phyloP scores from a whole-genome alignment of 2,113 vertebrate species.

The Centrocercus urophasianus region DNA sequence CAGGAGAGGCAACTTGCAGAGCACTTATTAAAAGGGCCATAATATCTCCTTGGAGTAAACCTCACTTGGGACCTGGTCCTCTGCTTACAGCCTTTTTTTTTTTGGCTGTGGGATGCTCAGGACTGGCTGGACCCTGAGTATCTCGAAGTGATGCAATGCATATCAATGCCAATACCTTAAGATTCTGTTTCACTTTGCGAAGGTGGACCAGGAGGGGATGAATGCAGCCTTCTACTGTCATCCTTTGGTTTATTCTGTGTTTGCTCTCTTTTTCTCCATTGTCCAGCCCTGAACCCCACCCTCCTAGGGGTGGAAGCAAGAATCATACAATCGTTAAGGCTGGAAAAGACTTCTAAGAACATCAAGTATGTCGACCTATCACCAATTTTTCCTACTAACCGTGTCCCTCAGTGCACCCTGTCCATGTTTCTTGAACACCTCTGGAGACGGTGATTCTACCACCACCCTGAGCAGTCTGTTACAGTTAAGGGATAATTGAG shows the following conservation, averaged over 20 bases:
- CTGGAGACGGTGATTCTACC: too few species aligned
- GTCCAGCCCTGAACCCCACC: not conserved
- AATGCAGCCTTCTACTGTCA: not conserved
- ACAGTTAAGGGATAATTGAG: not conserved
- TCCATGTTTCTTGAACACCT: too few species aligned
- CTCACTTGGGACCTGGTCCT: not conserved
- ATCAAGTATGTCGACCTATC: too few species aligned
- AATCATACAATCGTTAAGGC: too few species aligned
- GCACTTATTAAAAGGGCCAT: not conserved
- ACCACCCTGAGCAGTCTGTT: too few species aligned
- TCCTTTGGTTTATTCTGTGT: not conserved
- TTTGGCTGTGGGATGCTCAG: not conserved
- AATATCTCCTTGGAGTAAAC: not conserved
- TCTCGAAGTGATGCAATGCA: rapidly evolving
- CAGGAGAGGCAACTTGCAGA: not conserved
- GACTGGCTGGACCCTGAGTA: not conserved
- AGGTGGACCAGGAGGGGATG: not conserved
- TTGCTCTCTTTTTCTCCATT: not conserved
- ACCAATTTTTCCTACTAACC: too few species aligned
- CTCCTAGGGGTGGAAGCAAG: not conserved
- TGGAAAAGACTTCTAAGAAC: too few species aligned
- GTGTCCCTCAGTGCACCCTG: too few species aligned
- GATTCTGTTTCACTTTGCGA: not conserved
- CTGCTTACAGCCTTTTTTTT: not conserved
- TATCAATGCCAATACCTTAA: not conserved